Conservation (phyloP, 2,797 vertebrate genomes). For the Diplodus sargus region DNA sequence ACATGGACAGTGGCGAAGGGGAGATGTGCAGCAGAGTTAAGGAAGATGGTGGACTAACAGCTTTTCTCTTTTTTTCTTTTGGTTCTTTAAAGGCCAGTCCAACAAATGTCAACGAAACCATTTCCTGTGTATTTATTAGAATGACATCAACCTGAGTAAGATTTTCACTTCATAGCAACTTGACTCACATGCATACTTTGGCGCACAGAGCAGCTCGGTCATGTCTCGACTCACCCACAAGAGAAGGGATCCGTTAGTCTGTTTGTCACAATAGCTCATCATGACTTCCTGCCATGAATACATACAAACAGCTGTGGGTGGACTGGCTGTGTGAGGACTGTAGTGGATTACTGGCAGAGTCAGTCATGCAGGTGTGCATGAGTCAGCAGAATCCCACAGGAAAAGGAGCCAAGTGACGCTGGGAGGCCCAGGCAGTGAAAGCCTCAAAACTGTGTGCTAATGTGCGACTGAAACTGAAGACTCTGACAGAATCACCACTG, state of each 20-base stretch:
- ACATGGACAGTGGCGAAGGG: constrained; percentile 94
- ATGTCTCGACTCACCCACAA: not conserved
- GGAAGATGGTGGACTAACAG: constrained; percentile 70
- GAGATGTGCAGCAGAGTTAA: constrained; percentile 92
- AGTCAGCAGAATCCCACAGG: constrained; percentile 42
- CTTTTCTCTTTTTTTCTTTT: not conserved
- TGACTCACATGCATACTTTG: not conserved
- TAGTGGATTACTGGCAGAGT: not conserved
- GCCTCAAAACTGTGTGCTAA: not conserved
- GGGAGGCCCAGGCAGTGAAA: constrained; percentile 4
- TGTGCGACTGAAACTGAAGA: not conserved
- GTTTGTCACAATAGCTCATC: constrained; percentile 23
- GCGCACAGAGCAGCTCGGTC: not conserved
- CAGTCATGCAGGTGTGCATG: constrained; percentile 36
- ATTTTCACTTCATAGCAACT: not conserved
- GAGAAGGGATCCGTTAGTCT: not conserved
- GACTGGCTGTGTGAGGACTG: not conserved
- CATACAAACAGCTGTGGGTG: constrained; percentile 23
- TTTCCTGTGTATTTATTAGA: not conserved
- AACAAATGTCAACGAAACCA: not conserved
- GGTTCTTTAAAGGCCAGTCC: not conserved
- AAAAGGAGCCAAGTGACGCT: constrained; percentile 10
- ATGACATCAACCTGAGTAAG: not conserved
- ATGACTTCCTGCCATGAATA: not conserved
- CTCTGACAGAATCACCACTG: not conserved